These are phyloP conservation scores for Acanthosoma haemorrhoidale DNA, from an alignment of 2,888 invertebrate genomes.

Conservation along the genomic window DNA sequence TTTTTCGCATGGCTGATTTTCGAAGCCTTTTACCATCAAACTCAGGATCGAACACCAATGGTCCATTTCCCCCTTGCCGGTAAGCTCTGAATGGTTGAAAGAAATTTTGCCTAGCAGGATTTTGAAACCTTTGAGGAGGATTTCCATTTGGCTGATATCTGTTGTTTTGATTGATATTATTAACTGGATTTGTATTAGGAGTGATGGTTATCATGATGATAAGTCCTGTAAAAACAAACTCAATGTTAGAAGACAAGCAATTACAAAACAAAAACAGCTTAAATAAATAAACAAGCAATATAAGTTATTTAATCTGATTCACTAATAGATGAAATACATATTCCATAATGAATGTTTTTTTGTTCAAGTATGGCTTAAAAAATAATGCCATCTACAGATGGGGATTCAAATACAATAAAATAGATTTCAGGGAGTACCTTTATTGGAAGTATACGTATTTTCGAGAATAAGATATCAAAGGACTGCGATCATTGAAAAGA, in stretches of 20 bases:
- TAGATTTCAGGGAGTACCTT: neutral
- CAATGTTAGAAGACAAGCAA: neutral
- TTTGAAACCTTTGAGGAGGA: slow-evolving; percentile 27
- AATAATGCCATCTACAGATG: too few species aligned
- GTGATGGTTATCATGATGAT: slow-evolving; percentile 21
- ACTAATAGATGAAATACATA: too few species aligned
- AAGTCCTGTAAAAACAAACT: neutral
- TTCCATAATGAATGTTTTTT: too few species aligned
- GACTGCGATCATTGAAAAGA: neutral
- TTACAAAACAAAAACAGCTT: neutral
- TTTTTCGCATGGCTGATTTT: slow-evolving; percentile 95
- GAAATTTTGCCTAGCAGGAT: slow-evolving; percentile 45
- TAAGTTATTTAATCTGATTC: too few species aligned
- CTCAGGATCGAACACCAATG: slow-evolving; percentile 52
- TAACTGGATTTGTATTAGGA: slow-evolving; percentile 13
- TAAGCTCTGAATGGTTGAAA: slow-evolving; percentile 52
- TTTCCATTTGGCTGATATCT: slow-evolving; percentile 22
- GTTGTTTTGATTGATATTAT: neutral
- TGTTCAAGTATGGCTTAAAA: neutral
- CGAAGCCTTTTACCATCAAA: slow-evolving; percentile 93
- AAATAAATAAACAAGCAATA: neutral
- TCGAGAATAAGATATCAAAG: neutral
- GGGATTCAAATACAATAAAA: too few species aligned
- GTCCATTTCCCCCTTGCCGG: slow-evolving; percentile 45
- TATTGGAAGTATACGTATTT: neutral